Base-by-base conservation (phyloP, 1,140 invertebrate genomes). In the Drosophila fuyamai region DNA sequence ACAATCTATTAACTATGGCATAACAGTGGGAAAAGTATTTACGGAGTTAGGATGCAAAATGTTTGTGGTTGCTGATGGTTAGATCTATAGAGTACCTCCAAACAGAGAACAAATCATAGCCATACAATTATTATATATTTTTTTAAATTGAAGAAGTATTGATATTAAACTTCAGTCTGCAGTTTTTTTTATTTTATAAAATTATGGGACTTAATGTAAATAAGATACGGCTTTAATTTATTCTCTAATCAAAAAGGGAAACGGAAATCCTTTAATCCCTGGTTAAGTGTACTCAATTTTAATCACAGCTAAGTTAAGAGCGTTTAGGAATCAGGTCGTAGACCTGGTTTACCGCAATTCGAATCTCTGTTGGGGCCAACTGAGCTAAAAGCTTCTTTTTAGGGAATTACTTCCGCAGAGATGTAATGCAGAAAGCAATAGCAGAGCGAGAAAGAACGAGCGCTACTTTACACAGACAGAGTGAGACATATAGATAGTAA, bases 1-100 rank as follows among this genome's bases (percentile, higher is more conserved):
- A 65, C 53, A 40, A 43, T 65, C 65, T 63, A 88, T 40, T 38
- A 72, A 68, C 83, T 63, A 78, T 58, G 16, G 63, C 57, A 74
- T 32, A 73, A 76, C 63, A 63, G 53, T 41, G 65, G 32, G 40
- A 38, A 48, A 32, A 14, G 38, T 18, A 59, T 59, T 36, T 51
- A 71, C 29, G 18, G n/a, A 47, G 32, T 72, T 72, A 72, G 47
- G 32, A 59, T 60, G 70, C 60, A 48, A 32, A 65, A 41, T 67
- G 38, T 46, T 53, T 27, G 23, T 44, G 18, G 32, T 47, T 60
- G 54, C 43, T 14, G 14, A 44, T 29, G 38, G 65, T 68, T 68
- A 68, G 61, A 43, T 27, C 27, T 13, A 43, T n/a, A 16, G 46
- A 68, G 60, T 43, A 65, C 46, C n/a, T 23, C 60, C 29, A 68